Evolutionary conservation across 2,888 invertebrate genomes (phyloP).

Genomic region (Rapana venosa): DNA sequence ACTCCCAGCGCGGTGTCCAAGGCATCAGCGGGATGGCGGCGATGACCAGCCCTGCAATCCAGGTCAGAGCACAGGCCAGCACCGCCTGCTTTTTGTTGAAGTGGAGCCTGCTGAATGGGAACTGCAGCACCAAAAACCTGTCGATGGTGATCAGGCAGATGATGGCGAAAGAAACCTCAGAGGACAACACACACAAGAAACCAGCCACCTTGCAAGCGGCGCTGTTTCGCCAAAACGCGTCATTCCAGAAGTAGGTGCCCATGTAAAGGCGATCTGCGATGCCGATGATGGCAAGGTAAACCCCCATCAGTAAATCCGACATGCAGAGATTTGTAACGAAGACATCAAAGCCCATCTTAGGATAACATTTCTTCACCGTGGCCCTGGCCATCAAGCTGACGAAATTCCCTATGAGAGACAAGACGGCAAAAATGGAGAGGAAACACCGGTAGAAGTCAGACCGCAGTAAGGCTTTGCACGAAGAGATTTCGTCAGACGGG

Average conservation of each 20-base stretch:
- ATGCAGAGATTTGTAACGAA: not conserved
- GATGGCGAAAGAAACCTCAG: not conserved
- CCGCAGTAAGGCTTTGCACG: constrained; percentile 43
- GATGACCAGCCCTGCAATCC: not conserved
- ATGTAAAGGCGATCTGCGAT: not conserved
- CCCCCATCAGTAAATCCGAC: not conserved
- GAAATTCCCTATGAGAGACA: constrained; percentile 43
- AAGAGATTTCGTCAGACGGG: constrained; percentile 45
- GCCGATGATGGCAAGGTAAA: not conserved
- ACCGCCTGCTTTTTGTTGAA: not conserved
- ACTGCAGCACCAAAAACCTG: not conserved
- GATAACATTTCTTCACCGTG: not conserved
- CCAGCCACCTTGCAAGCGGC: not conserved
- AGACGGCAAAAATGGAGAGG: constrained; percentile 39
- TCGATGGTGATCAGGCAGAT: not conserved
- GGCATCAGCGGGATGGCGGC: not conserved
- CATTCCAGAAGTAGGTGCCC: constrained; percentile 3
- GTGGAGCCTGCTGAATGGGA: not conserved
- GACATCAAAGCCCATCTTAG: not conserved
- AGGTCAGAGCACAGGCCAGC: not conserved
- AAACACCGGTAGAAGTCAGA: constrained; percentile 36
- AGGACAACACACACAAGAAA: not conserved
- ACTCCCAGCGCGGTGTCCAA: not conserved
- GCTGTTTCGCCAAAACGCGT: not conserved
- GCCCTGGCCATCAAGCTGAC: constrained; percentile 39